Base-by-base conservation (phyloP, 2,888 invertebrate species). In the Tetramorium bicarinatum region DNA sequence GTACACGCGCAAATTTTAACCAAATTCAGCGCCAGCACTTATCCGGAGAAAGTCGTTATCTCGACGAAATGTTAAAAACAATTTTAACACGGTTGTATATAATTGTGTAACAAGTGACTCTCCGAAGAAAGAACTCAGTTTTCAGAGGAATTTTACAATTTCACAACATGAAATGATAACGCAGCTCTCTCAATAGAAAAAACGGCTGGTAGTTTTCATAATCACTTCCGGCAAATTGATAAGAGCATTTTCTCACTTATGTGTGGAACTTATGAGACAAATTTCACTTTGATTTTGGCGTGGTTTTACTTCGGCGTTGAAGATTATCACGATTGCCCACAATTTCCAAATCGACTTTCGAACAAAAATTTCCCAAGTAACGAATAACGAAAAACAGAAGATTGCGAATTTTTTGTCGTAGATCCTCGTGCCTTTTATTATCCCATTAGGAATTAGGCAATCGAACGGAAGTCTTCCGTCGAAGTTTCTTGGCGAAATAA, bases 371-470 rank as follows among this genome's bases (percentile, higher is more conserved):
- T 3, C 2, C 44, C 18, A 15, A 56, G 8, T 34, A 49, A 52
- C n/a, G n/a, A 52, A 47, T 2, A 54, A 79, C 34, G 44, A 21
- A 59, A 34, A 59, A 59, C 11, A 8, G 6, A 34, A 47, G 13
- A 18, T 34, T 21, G 56, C 47, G 34, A 47, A 21, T 47, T 47
- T 59, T 15, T 29, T 52, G 41, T 21, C 77, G n/a, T 44, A 2
- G 29, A 62, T 41, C 9, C 29, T 38, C 49, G 52, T 54, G 49
- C 29, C 62, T 41, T 76, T 76, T 81, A 49, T 41, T 71, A 56
- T 15, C 49, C 80, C 74, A 69, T 81, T 75, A 47, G 7, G 38
- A 61, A 69, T 81, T 75, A 47, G 7, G 38, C 72, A 59, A n/a
- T 61, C 61, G 54, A n/a, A 34, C 18, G 25, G 34, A 34, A 29